These are phyloP conservation scores for Ambastaia sidthimunki DNA, from an alignment of 2,797 vertebrate species.

Conservation along the genomic window DNA sequence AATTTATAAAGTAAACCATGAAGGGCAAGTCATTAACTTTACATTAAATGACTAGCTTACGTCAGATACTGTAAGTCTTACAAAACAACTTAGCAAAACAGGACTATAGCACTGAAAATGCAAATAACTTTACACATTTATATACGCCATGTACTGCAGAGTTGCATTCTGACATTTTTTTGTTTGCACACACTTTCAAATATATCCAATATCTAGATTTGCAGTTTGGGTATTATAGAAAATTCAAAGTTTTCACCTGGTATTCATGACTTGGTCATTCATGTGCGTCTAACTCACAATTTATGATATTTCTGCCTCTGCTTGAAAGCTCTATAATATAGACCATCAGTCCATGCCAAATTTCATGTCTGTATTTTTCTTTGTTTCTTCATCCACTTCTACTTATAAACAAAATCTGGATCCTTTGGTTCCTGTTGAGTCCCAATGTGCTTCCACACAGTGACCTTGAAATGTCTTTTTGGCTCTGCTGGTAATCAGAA, in stretches of 20 bases:
- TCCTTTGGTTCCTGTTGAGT: neutral
- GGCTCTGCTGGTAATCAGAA: conserved; percentile 65
- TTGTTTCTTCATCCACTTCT: neutral
- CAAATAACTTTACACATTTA: neutral
- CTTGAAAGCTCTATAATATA: neutral
- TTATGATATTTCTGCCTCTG: neutral
- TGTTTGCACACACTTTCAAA: neutral
- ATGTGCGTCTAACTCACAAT: neutral
- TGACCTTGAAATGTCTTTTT: conserved; percentile 60
- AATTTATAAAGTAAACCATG: neutral
- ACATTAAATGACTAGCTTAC: neutral
- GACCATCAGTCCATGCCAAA: neutral
- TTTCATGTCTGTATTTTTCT: neutral
- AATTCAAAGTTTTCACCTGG: neutral
- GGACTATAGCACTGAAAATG: no score
- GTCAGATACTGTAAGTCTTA: neutral
- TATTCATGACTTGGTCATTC: neutral
- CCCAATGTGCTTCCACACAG: conserved; percentile 16
- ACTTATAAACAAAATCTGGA: conserved; percentile 6
- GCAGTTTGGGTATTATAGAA: neutral
- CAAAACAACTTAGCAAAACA: no score
- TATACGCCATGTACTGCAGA: neutral
- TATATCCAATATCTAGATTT: neutral
- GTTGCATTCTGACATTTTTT: neutral
- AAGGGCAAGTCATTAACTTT: neutral